These are phyloP conservation scores for Stenodera caucasica DNA, from an alignment of 2,888 invertebrate genomes.

Conservation along the genomic window DNA sequence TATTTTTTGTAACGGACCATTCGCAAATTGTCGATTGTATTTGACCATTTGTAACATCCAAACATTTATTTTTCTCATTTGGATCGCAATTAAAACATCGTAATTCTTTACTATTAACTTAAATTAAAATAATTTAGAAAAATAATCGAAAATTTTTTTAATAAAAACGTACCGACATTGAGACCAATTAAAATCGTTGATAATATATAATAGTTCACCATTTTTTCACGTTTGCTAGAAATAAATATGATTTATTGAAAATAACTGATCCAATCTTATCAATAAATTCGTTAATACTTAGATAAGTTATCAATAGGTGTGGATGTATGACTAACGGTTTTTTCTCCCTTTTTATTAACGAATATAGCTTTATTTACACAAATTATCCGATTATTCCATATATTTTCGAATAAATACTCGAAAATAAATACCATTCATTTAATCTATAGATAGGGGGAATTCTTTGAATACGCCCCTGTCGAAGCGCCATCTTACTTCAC, in stretches of 20 bases:
- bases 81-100: neutral
- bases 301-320: neutral
- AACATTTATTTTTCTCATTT: neutral
- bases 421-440: too few species aligned
- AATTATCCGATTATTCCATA: too few species aligned
- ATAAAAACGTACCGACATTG: neutral
- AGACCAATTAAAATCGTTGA: neutral
- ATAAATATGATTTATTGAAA: neutral
- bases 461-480: neutral
- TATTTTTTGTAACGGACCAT: neutral
- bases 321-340: neutral
- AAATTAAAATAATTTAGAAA: neutral
- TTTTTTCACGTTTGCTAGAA: too few species aligned
- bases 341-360: neutral
- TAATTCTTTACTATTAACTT: neutral
- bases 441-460: neutral
- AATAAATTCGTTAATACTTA: neutral
- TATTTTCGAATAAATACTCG: too few species aligned
- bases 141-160: neutral
- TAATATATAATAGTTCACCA: neutral
- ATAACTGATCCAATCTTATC: neutral
- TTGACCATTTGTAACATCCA: neutral
- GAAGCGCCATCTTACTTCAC: too few species aligned
- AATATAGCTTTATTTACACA: too few species aligned
- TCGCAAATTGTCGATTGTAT: neutral